Evolutionary conservation across 1,140 invertebrate species (phyloP).

Genomic region (Drosophila melanica): DNA sequence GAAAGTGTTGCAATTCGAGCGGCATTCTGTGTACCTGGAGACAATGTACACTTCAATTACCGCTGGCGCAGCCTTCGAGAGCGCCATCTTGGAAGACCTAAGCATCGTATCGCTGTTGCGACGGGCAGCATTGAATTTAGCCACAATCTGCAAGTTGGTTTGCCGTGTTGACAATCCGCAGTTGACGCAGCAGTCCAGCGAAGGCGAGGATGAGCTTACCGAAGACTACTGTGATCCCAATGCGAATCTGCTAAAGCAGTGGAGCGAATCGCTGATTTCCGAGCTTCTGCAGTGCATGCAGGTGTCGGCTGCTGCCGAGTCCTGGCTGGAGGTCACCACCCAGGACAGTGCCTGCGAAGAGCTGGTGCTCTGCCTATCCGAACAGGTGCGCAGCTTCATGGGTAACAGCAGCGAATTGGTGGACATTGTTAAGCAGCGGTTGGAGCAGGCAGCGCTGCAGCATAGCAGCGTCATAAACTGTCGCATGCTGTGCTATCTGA

Average conservation of each 20-base stretch:
- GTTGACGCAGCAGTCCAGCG: constrained; percentile 21
- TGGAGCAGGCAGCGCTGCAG: constrained; percentile 36
- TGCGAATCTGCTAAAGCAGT: constrained; percentile 72
- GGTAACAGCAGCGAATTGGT: constrained; percentile 57
- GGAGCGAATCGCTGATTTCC: constrained; percentile 60
- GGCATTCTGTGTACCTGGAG: constrained; percentile 56
- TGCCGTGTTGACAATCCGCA: constrained; percentile 48
- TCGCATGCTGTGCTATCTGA: constrained; percentile 57
- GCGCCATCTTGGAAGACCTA: constrained; percentile 17
- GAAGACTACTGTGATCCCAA: constrained; percentile 82
- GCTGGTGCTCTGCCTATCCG: constrained; percentile 54
- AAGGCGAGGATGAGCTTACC: constrained; percentile 73
- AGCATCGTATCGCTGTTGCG: constrained; percentile 37
- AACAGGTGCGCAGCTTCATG: constrained; percentile 62
- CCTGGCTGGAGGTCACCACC: constrained; percentile 49
- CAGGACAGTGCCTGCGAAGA: constrained; percentile 23
- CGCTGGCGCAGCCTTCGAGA: constrained; percentile 44
- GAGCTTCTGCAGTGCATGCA: constrained; percentile 62
- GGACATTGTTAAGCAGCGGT: constrained; percentile 57
- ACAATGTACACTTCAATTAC: constrained; percentile 40
- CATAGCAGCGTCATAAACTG: constrained; percentile 51
- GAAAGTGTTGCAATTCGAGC: constrained; percentile 51
- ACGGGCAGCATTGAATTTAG: constrained; percentile 59
- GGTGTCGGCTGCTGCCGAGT: constrained; percentile 48
- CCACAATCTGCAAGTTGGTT: constrained; percentile 61